Evolutionary conservation across 2,888 invertebrate species (phyloP).

Genomic region (Tachina grossa): DNA sequence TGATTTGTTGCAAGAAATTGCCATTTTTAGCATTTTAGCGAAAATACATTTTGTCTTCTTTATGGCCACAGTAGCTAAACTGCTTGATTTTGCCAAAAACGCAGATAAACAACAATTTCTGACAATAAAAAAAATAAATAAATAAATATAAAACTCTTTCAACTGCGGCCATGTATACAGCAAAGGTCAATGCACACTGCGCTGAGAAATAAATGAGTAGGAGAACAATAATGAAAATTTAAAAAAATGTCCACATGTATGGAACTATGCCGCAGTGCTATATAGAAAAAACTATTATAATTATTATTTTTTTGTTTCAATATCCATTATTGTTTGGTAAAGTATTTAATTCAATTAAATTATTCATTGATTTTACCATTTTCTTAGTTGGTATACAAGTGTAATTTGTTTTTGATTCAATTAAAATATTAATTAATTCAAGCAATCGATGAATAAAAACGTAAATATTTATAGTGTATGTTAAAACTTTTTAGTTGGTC

Average conservation of each 20-base stretch:
- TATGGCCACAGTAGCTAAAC: constrained; percentile 60
- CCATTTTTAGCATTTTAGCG: constrained; percentile 79
- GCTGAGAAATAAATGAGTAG: constrained; percentile 40
- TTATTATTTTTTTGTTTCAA: no score
- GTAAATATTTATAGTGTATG: no score
- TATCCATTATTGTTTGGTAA: not conserved
- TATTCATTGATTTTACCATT: no score
- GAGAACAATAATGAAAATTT: constrained; percentile 47
- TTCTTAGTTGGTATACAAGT: no score
- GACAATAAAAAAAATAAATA: constrained; percentile 29
- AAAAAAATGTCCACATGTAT: not conserved
- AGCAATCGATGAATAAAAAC: no score
- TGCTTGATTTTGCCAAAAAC: constrained; percentile 48
- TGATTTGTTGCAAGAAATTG: constrained; percentile 81
- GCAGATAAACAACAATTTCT: constrained; percentile 31
- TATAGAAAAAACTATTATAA: no score
- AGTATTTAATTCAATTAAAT: no score
- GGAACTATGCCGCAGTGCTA: no score
- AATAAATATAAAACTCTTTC: constrained; percentile 9
- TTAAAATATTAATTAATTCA: no score
- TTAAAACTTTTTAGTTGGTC: no score
- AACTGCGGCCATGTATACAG: constrained; percentile 34
- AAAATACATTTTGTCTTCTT: constrained; percentile 51
- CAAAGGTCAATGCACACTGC: constrained; percentile 66
- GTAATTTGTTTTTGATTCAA: no score